These are phyloP conservation scores for Knipowitschia caucasica DNA, from an alignment of 2,797 vertebrate genomes.

Conservation along the genomic window DNA sequence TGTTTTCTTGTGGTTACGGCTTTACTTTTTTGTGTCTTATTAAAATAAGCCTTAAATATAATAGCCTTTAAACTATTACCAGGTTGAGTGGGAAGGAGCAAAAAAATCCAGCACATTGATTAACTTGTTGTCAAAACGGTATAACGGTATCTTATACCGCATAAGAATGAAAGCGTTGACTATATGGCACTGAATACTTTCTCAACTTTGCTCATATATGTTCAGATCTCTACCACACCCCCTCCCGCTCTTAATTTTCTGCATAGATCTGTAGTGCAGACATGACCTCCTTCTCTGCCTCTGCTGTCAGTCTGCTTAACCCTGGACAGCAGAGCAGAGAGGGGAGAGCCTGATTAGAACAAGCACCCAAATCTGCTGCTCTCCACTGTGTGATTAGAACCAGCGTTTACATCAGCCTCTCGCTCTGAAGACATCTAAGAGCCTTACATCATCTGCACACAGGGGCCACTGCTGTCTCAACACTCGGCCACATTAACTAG, in stretches of 20 bases:
- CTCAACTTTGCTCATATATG: neutral
- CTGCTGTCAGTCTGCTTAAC: constrained; percentile 62
- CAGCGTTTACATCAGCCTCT: constrained; percentile 73
- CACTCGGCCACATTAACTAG: constrained; percentile 35
- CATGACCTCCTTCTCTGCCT: constrained; percentile 65
- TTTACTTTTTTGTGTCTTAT: too few relatives aligned
- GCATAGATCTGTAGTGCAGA: constrained; percentile 48
- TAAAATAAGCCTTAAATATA: too few relatives aligned
- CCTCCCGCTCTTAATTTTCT: constrained; percentile 39
- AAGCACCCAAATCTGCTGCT: constrained; percentile 67
- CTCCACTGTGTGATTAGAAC: constrained; percentile 66
- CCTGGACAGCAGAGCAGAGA: constrained; percentile 56
- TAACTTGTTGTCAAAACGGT: too few relatives aligned
- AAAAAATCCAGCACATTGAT: too few relatives aligned
- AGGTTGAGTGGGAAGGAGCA: too few relatives aligned
- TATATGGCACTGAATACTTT: too few relatives aligned
- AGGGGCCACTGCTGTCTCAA: constrained; percentile 29
- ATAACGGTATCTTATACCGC: too few relatives aligned
- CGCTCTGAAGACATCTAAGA: constrained; percentile 67
- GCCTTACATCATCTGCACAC: constrained; percentile 65
- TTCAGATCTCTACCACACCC: constrained; percentile 13
- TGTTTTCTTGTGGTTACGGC: too few relatives aligned
- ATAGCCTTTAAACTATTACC: too few relatives aligned
- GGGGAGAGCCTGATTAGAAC: constrained; percentile 67
- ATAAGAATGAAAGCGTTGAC: too few relatives aligned